Percentiles rank a stretch among this genome's conserved stretches.
Evolutionary conservation across 2,888 invertebrate species (phyloP).

Genomic region (Ochropleura leucogaster): DNA sequence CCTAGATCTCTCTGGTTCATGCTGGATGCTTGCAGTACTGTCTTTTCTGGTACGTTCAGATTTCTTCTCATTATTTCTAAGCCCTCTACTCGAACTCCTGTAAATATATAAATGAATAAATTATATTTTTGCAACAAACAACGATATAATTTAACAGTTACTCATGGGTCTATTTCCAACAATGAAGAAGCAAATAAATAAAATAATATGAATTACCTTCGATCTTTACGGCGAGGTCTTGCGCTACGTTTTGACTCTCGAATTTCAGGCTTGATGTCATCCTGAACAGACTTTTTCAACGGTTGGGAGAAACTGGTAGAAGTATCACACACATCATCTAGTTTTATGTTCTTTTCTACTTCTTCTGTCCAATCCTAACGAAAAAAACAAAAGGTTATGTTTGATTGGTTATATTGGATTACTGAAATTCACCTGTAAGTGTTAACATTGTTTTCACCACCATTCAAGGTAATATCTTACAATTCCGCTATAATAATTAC

Average conservation of each 20-base stretch:
- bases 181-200: not conserved
- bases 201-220: slow-evolving; percentile 74
- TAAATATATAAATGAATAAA: slow-evolving; percentile 32
- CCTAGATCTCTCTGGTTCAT: slow-evolving; percentile 78
- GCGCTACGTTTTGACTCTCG: slow-evolving; percentile 82
- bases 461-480: no score
- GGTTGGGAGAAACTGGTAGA: slow-evolving; percentile 82
- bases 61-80: slow-evolving; percentile 83
- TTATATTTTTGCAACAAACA: not conserved
- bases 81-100: slow-evolving; percentile 87
- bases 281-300: slow-evolving; percentile 73
- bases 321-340: slow-evolving; percentile 84
- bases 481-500: no score
- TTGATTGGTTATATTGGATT: not conserved
- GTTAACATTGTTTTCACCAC: no score
- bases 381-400: not conserved
- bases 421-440: no score
- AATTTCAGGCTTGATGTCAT: slow-evolving; percentile 80
- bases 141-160: not conserved
- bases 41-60: slow-evolving; percentile 82
- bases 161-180: not conserved
- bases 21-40: slow-evolving; percentile 82
- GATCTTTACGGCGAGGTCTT: slow-evolving; percentile 83
- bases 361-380: slow-evolving; percentile 89
- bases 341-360: slow-evolving; percentile 87